A percentile compares a stretch with the other conserved stretches of the same genome.
Conservation (phyloP, 2,888 invertebrate species). For the Cantharis lateralis region DNA sequence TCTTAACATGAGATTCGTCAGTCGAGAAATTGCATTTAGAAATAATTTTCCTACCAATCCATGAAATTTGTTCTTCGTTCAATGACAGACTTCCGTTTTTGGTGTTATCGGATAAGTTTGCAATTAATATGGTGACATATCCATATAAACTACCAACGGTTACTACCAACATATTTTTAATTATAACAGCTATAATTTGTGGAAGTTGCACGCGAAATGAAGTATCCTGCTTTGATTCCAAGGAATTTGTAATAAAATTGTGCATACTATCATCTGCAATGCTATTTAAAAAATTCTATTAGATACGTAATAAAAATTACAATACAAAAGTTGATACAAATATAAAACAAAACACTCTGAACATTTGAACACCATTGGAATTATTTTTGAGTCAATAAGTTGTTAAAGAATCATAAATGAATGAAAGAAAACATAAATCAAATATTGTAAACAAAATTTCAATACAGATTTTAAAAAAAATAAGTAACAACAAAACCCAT, state of each 20-base stretch:
- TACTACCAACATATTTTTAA: conserved; percentile 76
- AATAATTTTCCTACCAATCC: conserved; percentile 70
- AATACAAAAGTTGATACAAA: too few relatives aligned
- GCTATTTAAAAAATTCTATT: too few relatives aligned
- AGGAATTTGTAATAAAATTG: neutral
- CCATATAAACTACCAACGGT: conserved; percentile 82
- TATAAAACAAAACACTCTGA: too few relatives aligned
- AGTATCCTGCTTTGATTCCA: neutral
- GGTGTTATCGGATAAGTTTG: conserved; percentile 64
- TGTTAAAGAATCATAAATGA: too few relatives aligned
- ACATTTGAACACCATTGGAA: too few relatives aligned
- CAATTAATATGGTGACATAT: conserved; percentile 80
- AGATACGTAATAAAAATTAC: too few relatives aligned
- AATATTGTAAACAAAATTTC: too few relatives aligned
- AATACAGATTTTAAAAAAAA: too few relatives aligned
- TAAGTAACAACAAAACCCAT: too few relatives aligned
- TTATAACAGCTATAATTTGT: conserved; percentile 75
- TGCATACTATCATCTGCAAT: neutral
- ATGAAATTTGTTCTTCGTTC: conserved; percentile 68
- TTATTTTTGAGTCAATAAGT: too few relatives aligned
- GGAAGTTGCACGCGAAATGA: conserved; percentile 61
- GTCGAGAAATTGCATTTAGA: too few relatives aligned
- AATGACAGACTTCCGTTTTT: conserved; percentile 56
- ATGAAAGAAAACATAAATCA: too few relatives aligned
- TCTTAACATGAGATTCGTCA: neutral